phyloP scores from a whole-genome alignment of 2,113 vertebrate genomes.

The Deroptyus accipitrinus region DNA sequence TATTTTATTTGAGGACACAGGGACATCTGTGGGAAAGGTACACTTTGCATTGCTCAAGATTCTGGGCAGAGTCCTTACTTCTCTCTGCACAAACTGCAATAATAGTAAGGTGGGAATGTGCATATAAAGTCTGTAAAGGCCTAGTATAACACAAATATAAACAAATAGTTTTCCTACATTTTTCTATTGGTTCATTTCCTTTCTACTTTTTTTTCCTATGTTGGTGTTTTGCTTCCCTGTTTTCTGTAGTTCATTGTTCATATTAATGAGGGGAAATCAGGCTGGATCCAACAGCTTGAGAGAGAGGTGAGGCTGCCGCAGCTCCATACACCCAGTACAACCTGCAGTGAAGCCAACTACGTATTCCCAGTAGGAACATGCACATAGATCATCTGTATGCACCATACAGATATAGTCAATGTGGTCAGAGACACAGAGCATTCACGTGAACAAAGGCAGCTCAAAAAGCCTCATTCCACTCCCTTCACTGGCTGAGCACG shows the following conservation, averaged over 20 bases:
- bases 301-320: background rate
- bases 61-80: background rate
- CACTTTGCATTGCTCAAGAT: background rate
- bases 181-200: background rate
- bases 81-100: background rate
- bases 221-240: background rate
- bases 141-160: background rate
- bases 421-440: background rate
- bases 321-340: background rate
- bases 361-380: background rate
- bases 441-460: background rate
- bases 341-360: rapidly evolving
- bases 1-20: background rate
- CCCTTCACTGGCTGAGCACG: too few relatives aligned
- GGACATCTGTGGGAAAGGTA: background rate
- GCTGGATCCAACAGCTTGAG: rapidly evolving
- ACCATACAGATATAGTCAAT: background rate
- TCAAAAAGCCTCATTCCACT: background rate
- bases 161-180: background rate
- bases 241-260: background rate
- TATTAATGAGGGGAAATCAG: background rate
- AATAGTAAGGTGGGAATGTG: background rate
- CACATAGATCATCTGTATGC: background rate
- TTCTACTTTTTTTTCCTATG: background rate
- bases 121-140: background rate